These are phyloP conservation scores for Hypanus sabinus DNA, from an alignment of 2,113 vertebrate genomes.

Conservation along the genomic window DNA sequence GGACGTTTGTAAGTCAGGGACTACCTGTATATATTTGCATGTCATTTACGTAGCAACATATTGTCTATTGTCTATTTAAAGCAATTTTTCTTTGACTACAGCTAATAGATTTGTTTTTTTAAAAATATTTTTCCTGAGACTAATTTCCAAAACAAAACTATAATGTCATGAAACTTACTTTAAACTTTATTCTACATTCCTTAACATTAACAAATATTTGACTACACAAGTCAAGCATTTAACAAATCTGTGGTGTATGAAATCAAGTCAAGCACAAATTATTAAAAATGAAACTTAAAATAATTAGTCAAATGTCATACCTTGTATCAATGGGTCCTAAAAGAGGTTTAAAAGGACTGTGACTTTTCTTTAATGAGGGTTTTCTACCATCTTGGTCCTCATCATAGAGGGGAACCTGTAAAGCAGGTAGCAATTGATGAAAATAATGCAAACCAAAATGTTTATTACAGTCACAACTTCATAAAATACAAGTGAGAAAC, in stretches of 20 bases:
- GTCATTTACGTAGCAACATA: not conserved
- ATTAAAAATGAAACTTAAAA: not conserved
- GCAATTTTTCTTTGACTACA: not conserved
- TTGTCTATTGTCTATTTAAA: too few species aligned
- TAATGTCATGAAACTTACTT: not conserved
- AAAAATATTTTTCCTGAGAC: not conserved
- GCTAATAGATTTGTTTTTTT: not conserved
- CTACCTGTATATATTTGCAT: not conserved
- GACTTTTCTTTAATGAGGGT: conserved; percentile 61
- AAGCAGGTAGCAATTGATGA: not conserved
- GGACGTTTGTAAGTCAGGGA: too few species aligned
- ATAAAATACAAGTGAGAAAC: not conserved
- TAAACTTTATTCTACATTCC: not conserved
- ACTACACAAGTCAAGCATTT: not conserved
- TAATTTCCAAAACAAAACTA: not conserved
- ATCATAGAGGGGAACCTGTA: conserved; percentile 52
- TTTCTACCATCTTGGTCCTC: conserved; percentile 81
- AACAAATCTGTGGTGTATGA: too few species aligned
- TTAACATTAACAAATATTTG: too few species aligned
- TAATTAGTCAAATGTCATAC: conserved; percentile 52
- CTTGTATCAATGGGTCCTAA: conserved; percentile 80
- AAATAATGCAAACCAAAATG: not conserved
- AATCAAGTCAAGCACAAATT: not conserved
- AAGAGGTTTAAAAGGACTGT: conserved; percentile 81
- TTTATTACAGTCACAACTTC: not conserved